phyloP scores from a whole-genome alignment of 2,113 vertebrate genomes.

The Lamprotornis superbus region DNA sequence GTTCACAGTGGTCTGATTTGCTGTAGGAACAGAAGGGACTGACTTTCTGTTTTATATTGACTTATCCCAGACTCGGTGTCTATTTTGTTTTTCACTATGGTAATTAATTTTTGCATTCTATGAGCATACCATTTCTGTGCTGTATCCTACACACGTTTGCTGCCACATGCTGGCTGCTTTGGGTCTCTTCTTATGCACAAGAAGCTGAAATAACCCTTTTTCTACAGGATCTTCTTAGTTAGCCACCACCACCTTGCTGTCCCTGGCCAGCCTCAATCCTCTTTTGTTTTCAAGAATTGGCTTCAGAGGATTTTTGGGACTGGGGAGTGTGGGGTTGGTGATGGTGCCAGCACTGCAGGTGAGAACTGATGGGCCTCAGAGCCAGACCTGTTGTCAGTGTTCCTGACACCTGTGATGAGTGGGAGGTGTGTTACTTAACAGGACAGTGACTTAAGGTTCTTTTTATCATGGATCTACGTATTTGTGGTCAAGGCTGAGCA shows the following conservation, averaged over 20 bases:
- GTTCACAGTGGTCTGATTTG: background rate
- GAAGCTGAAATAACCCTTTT: background rate
- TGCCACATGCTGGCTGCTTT: background rate
- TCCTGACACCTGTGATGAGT: background rate
- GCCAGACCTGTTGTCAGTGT: background rate
- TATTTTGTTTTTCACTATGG: background rate
- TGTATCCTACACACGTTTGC: background rate
- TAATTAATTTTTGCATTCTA: background rate
- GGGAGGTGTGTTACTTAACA: background rate
- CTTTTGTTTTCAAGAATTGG: background rate
- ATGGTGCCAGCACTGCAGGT: background rate
- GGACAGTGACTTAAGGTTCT: background rate
- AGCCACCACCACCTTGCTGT: background rate
- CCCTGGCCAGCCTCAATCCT: background rate
- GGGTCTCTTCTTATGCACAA: background rate
- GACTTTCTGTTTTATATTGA: background rate
- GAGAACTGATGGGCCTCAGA: background rate
- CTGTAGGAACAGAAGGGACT: background rate
- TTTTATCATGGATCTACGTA: background rate
- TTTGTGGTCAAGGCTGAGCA: background rate
- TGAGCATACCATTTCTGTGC: background rate
- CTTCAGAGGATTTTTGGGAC: background rate
- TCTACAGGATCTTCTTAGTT: background rate
- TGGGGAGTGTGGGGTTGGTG: accelerated
- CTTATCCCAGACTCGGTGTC: background rate